These are phyloP conservation scores for Chondrosia reniformis DNA, from an alignment of 37 sponge, comb jelly and placozoan species.

Conservation along the genomic window DNA sequence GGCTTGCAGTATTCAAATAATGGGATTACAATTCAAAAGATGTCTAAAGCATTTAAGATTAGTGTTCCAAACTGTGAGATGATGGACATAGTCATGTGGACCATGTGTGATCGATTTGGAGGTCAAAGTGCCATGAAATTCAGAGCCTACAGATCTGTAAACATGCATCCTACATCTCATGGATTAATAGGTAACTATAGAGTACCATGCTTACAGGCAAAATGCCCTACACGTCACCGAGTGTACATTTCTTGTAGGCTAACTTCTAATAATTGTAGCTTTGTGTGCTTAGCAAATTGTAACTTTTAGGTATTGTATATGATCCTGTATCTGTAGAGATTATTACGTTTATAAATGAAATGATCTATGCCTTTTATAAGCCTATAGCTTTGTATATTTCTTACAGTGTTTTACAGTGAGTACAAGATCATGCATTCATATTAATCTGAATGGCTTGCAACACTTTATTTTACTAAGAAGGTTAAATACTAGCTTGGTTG, in stretches of 20 bases:
- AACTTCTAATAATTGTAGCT: neutral
- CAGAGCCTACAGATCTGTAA: constrained; percentile 41
- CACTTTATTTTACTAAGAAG: too few species aligned
- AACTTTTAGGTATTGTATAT: too few species aligned
- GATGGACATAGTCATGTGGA: constrained; percentile 54
- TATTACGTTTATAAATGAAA: too few species aligned
- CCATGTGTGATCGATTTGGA: constrained; percentile 35
- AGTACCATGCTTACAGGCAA: neutral
- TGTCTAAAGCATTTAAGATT: constrained; percentile 25
- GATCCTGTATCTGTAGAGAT: too few species aligned
- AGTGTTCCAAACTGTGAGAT: constrained; percentile 67
- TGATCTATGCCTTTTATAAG: too few species aligned
- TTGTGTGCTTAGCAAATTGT: too few species aligned
- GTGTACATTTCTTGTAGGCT: neutral
- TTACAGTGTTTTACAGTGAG: too few species aligned
- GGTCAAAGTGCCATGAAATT: constrained; percentile 42
- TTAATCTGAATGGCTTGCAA: too few species aligned
- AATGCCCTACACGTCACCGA: neutral
- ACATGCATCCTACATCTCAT: constrained; percentile 65
- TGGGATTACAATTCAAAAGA: constrained; percentile 14
- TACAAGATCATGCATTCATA: too few species aligned
- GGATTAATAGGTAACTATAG: constrained; percentile 69
- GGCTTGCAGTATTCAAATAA: neutral
- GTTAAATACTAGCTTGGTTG: too few species aligned
- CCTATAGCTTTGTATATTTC: too few species aligned